phyloP scores from a whole-genome alignment of 2,797 vertebrate species.

The Enteromius paludinosus region DNA sequence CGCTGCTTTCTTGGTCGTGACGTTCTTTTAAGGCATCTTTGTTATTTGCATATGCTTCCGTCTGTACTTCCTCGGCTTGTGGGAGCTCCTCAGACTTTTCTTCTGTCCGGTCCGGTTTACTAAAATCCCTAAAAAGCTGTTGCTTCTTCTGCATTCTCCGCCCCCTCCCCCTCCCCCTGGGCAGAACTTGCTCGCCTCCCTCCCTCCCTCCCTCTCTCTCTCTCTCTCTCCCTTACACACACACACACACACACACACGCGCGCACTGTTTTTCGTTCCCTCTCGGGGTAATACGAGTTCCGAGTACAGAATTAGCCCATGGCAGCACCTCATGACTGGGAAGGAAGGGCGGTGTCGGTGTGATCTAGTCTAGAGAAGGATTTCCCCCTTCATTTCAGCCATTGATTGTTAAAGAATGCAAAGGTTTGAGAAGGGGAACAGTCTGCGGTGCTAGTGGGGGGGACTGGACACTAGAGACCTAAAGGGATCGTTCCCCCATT shows the following conservation, averaged over 20 bases:
- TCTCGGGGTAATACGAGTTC: slow-evolving; percentile 68
- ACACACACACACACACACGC: background rate
- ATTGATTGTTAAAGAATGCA: slow-evolving; percentile 38
- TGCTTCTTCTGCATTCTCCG: slow-evolving; percentile 62
- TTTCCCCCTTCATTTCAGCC: slow-evolving; percentile 31
- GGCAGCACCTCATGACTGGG: slow-evolving; percentile 60
- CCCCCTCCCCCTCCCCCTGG: slow-evolving; percentile 48
- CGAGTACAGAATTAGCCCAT: slow-evolving; percentile 72
- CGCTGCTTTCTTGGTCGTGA: background rate
- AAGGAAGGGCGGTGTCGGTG: slow-evolving; percentile 2
- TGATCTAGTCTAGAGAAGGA: background rate
- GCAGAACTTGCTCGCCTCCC: slow-evolving; percentile 22
- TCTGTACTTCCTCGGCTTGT: background rate
- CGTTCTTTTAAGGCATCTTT: slow-evolving; percentile 23
- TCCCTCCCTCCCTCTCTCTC: background rate
- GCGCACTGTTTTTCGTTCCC: background rate
- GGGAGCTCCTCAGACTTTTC: slow-evolving; percentile 48
- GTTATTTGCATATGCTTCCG: background rate
- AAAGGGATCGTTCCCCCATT: background rate
- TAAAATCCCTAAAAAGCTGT: slow-evolving; percentile 52
- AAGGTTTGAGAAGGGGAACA: background rate
- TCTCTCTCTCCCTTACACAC: background rate
- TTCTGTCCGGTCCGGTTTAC: slow-evolving; percentile 23
- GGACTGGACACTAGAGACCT: background rate
- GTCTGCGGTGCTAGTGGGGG: no score